These are phyloP conservation scores for Eptatretus burgeri DNA, from an alignment of 2,113 vertebrate species.

Conservation along the genomic window DNA sequence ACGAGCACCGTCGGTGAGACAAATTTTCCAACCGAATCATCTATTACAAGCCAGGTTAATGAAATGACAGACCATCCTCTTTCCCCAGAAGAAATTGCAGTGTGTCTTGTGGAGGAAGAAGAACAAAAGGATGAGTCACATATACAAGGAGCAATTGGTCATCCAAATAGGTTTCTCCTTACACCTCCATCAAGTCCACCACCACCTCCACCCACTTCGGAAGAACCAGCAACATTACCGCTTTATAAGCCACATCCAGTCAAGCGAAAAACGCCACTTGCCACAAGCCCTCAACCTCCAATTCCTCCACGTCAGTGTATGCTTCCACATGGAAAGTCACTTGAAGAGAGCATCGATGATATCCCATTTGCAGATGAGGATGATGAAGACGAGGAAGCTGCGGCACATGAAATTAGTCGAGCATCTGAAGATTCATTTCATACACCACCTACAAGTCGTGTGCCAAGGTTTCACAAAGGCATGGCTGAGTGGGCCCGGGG, in stretches of 20 bases:
- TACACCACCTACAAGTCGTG: slow-evolving; percentile 37
- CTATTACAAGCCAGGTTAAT: too few species aligned
- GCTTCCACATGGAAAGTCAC: slow-evolving; percentile 29
- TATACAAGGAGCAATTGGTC: too few species aligned
- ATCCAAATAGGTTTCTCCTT: slow-evolving; percentile 24
- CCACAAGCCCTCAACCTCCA: slow-evolving; percentile 13
- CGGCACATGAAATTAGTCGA: neutral
- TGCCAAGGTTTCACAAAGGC: slow-evolving; percentile 7
- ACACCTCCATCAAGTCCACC: slow-evolving; percentile 82
- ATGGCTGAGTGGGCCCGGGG: neutral
- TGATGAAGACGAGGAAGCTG: slow-evolving; percentile 44
- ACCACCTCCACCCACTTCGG: slow-evolving; percentile 43
- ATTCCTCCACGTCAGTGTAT: neutral
- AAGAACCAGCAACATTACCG: slow-evolving; percentile 47
- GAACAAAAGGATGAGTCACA: too few species aligned
- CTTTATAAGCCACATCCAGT: slow-evolving; percentile 24
- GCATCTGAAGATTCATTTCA: slow-evolving; percentile 27
- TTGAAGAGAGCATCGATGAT: slow-evolving; percentile 72
- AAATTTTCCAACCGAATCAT: too few species aligned
- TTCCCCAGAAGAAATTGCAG: too few species aligned
- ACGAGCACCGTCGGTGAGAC: too few species aligned
- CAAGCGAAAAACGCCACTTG: slow-evolving; percentile 12
- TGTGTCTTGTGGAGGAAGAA: too few species aligned
- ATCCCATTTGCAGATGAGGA: slow-evolving; percentile 87
- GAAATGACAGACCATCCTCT: too few species aligned